A percentile compares a stretch with the other conserved stretches of the same genome.
phyloP scores from a whole-genome alignment of 2,113 vertebrate genomes.

The Coturnix japonica region DNA sequence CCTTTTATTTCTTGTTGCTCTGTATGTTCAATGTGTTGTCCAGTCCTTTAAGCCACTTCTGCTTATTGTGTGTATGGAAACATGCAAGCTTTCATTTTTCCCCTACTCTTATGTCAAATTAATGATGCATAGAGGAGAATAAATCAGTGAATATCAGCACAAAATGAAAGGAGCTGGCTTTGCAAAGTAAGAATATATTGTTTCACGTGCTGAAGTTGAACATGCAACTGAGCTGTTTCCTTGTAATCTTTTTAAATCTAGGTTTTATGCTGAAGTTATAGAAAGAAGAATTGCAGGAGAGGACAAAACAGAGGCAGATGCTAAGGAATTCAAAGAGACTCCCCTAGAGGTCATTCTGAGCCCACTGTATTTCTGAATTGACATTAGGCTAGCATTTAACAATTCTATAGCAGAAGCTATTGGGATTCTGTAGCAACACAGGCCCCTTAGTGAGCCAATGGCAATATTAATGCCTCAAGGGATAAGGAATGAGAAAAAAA shows the following conservation, averaged over 20 bases:
- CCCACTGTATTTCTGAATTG: neutral
- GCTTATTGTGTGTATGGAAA: neutral
- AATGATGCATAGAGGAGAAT: neutral
- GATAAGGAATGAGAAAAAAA: neutral
- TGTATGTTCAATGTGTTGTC: neutral
- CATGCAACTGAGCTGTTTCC: neutral
- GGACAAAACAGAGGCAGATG: neutral
- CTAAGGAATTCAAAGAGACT: neutral
- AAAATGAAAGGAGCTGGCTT: constrained; percentile 3
- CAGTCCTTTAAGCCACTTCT: neutral
- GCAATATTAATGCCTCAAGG: neutral
- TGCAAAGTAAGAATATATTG: neutral
- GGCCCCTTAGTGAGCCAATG: neutral
- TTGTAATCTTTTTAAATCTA: neutral
- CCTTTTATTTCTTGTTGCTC: neutral
- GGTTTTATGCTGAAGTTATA: neutral
- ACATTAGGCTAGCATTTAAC: neutral
- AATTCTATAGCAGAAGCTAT: neutral
- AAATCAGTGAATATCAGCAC: neutral
- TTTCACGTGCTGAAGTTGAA: neutral
- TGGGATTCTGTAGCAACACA: neutral
- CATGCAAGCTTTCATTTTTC: neutral
- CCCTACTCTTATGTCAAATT: neutral
- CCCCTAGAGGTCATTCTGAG: neutral
- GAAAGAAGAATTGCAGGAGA: neutral